Base-by-base conservation (phyloP, 2,797 vertebrate species). In the Acrossocheilus fasciatus region DNA sequence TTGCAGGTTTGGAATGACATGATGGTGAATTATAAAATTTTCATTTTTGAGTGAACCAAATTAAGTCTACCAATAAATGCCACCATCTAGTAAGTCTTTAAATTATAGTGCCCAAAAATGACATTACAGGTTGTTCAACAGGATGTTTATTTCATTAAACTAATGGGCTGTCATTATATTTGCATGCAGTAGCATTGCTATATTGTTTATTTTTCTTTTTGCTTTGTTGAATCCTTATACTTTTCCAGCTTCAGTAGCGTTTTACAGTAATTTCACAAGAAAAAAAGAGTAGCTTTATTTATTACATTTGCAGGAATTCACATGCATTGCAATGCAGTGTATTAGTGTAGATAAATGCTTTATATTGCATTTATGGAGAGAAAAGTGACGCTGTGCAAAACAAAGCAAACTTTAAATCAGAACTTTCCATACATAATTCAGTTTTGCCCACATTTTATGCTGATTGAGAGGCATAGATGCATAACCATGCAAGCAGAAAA, bases 361-460 rank as follows among this genome's bases (percentile, higher is more conserved):
- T 1, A 41, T 43, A 43, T 54, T 43, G 36, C 18, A 26, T 43
- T 62, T 26, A 78, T 59, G 36, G 11, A 62, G 36, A 41, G 7
- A 78, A 78, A 78, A 78, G 54, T 62, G 54, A 62, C 36, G 8
- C 4, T n/a, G 74, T 57, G 34, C 50, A 36, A 76, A 78, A 78
- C 12, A 78, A 62, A 62, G 76, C 34, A 39, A 57, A 7, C 30
- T 50, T 50, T 50, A 15, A 74, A 75, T 50, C 30, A 54, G 30
- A 54, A 23, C 47, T 23, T n/a, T 23, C 12, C 6, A 3, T 57
- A 77, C 23, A 57, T 57, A 39, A 39, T 54, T 23, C 34, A 2
- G 23, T 43, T 78, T 78, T 30, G 9, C n/a, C 14, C 45, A 50
- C 4, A 50, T 75, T 10, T 57, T n/a, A 52, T 52, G 30, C 47